Evolutionary conservation across 2,888 invertebrate species (phyloP), one percentile per base, ranked within the genome.

Genomic region (Cryptosula pallasiana): DNA sequence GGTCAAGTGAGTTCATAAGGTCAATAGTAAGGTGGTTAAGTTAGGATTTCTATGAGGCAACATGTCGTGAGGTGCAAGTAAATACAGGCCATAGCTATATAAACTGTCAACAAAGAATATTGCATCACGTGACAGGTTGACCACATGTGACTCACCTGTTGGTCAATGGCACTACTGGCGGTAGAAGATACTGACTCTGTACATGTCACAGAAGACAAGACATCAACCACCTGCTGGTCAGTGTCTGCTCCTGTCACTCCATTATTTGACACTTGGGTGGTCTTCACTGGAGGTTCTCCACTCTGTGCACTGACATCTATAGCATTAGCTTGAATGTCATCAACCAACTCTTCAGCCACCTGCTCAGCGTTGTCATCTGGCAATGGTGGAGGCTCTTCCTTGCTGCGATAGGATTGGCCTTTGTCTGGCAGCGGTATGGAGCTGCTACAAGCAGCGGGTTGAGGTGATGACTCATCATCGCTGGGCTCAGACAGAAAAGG

Each of bases 281-380:
- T n/a, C n/a, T n/a, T n/a, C n/a, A n/a, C n/a, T n/a, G n/a, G n/a
- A n/a, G n/a, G n/a, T n/a, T n/a, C n/a, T n/a, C n/a, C n/a, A n/a
- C n/a, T n/a, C n/a, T n/a, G n/a, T n/a, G n/a, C n/a, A n/a, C n/a
- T n/a, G n/a, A n/a, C 9, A 45, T 20, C 45, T 5, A 5, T 57
- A 57, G 57, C 57, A 5, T 57, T 5, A 57, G 57, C 13, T 23
- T n/a, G n/a, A 13, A 79, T 69, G 1, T 76, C 77, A 16, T 76
- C 88, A 1, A 90, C 78, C 72, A 90, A 87, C 57, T 88, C 88
- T 69, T 88, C 87, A 5, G 88, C 88, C 9, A 88, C 83, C 69
- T 83, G 84, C 25, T 75, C 75, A 54, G 73, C 45, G 0, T 71
- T 71, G 23, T 58, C 54, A 35, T 73, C 74, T 29, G 71, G 72